Evolutionary conservation across 2,797 vertebrate species (phyloP), one percentile per base, ranked within the genome.

Genomic region (Merluccius polli): DNA sequence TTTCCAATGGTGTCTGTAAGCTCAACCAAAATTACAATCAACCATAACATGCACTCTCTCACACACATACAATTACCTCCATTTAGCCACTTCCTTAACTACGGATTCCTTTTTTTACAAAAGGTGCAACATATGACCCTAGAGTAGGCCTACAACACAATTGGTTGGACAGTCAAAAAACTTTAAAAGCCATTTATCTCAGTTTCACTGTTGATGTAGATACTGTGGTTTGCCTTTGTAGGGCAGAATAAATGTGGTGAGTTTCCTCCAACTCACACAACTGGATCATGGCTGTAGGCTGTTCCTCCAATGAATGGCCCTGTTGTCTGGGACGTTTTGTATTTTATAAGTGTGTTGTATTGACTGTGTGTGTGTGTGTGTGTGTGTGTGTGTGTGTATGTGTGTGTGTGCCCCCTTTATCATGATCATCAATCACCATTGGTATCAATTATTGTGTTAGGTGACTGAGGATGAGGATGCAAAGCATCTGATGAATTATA

Each of bases 261-360:
- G 12, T 52, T 52, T 52, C 44, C 44, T 76, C 4, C 4, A 41
- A 69, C 71, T 52, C 68, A 41, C 68, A 70, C 30, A 29, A 38
- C 24, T 5, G 12, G 68, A 78, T 24, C 73, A 8, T 16, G 31
- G 1, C n/a, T 59, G 75, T 15, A 63, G 44, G 27, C 41, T 73
- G 18, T 52, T 38, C 24, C 18, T 41, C 38, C 11, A 35, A 76
- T 82, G 79, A 84, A 78, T 78, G 70, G 73, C 24, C 12, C 10
- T 72, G 30, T 35, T 35, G 69, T 36, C n/a, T 27, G 41, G 38
- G 35, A 52, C 44, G 15, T 52, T 52, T 52, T 52, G 44, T 52
- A 52, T 52, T 52, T 52, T 52, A 21, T 52, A 52, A 21, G 18
- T 52, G 44, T 52, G 44, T 21, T 35, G 33, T 35, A 8, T 35